phyloP scores from a whole-genome alignment of 2,113 vertebrate species.

The Todiramphus saurophagus region DNA sequence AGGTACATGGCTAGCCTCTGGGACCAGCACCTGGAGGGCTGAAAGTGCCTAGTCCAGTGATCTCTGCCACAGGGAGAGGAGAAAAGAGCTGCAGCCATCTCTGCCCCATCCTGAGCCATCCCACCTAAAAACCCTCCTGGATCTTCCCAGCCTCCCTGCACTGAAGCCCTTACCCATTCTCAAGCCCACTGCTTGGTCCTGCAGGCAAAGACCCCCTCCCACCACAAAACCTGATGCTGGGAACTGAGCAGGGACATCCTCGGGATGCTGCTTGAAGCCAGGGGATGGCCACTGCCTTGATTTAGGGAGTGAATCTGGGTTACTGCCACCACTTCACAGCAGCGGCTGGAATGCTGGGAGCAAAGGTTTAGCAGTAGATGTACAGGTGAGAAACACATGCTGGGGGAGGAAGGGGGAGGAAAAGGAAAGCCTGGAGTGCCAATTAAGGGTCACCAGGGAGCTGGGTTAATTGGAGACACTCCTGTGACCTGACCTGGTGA shows the following conservation, averaged over 20 bases:
- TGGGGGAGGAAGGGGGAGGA: neutral
- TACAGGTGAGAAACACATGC: neutral
- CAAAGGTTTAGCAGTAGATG: neutral
- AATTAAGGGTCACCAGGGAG: conserved; percentile 9
- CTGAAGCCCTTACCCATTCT: rapidly evolving
- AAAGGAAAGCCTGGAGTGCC: neutral
- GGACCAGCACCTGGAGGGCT: neutral
- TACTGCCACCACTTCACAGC: neutral
- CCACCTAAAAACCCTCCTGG: neutral
- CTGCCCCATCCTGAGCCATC: too few species aligned
- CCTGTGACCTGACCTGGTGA: neutral
- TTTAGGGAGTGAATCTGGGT: neutral
- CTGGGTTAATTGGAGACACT: conserved; percentile 16
- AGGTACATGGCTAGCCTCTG: neutral
- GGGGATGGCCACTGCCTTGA: neutral
- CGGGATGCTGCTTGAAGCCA: neutral
- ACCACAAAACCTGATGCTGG: neutral
- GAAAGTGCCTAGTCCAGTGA: neutral
- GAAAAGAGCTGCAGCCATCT: neutral
- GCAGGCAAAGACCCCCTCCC: neutral
- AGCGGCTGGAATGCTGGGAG: neutral
- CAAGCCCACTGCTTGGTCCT: neutral
- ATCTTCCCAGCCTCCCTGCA: neutral
- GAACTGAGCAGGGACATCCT: neutral
- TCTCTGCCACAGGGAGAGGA: neutral